A percentile compares a stretch with the other conserved stretches of the same genome.
Evolutionary conservation across 2,888 invertebrate genomes (phyloP).

Genomic region (Cryptus viduatorius): DNA sequence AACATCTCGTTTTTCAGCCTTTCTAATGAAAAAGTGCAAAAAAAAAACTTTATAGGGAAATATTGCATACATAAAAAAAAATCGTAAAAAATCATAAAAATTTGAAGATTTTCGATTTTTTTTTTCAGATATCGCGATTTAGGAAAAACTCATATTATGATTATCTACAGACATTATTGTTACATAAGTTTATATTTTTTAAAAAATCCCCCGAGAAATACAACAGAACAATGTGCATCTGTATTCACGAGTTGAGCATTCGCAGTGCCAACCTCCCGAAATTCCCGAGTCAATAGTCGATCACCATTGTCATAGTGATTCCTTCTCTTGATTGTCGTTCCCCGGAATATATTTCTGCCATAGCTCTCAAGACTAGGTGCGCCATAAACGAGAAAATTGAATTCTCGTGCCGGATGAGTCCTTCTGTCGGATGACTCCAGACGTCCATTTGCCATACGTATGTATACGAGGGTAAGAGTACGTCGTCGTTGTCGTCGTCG

Average conservation of each 20-base stretch:
- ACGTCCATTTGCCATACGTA: constrained; percentile 50
- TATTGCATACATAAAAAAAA: neutral
- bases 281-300: constrained; percentile 45
- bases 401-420: constrained; percentile 59
- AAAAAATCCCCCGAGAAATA: neutral
- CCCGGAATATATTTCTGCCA: constrained; percentile 12
- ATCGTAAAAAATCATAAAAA: neutral
- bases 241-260: neutral
- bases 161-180: too few relatives aligned
- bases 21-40: too few relatives aligned
- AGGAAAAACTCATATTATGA: too few relatives aligned
- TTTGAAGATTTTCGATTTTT: neutral
- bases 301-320: constrained; percentile 48
- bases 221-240: neutral
- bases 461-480: constrained; percentile 38
- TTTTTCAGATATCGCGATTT: too few relatives aligned
- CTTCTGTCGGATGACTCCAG: constrained; percentile 18
- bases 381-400: constrained; percentile 69
- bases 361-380: constrained; percentile 39
- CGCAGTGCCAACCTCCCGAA: constrained; percentile 19
- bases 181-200: too few relatives aligned
- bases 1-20: too few relatives aligned
- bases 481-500: constrained; percentile 44
- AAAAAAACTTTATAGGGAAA: neutral
- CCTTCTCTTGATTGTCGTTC: constrained; percentile 48